Evolutionary conservation across 1,140 invertebrate genomes (phyloP).

Genomic region (Plutomurus gul): DNA sequence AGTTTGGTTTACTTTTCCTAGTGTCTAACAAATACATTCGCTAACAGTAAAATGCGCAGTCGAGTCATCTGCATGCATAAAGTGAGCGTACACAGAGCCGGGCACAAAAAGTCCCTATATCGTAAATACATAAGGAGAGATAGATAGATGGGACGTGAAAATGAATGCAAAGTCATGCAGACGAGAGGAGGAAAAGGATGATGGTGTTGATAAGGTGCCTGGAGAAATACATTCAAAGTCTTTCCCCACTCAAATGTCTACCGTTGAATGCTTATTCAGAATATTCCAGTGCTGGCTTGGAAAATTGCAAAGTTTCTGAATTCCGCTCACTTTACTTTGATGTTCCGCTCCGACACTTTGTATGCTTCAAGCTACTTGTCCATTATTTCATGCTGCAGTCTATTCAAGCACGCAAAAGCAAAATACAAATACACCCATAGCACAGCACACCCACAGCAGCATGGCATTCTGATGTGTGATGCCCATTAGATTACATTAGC

Average conservation of each 20-base stretch:
- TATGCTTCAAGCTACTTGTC: constrained; percentile 16
- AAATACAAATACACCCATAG: not conserved
- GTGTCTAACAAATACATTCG: too few species aligned
- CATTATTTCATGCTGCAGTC: not conserved
- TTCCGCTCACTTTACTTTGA: constrained; percentile 34
- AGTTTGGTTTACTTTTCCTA: not conserved
- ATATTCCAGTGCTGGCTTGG: too few species aligned
- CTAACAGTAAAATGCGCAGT: too few species aligned
- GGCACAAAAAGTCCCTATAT: too few species aligned
- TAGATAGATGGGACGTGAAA: not conserved
- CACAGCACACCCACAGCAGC: too few species aligned
- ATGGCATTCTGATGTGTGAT: constrained; percentile 13
- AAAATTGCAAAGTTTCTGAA: constrained; percentile 34
- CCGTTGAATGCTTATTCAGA: not conserved
- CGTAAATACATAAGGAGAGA: too few species aligned
- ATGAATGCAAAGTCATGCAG: not conserved
- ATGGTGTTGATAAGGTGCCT: not conserved
- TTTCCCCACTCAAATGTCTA: not conserved
- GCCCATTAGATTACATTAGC: constrained; percentile 24
- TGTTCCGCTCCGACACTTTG: constrained; percentile 30
- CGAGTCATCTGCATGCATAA: too few species aligned
- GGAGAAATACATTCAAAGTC: constrained; percentile 8
- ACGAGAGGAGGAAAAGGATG: not conserved
- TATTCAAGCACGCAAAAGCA: constrained; percentile 23
- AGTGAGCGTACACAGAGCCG: too few species aligned